phyloP scores from a whole-genome alignment of 2,888 invertebrate genomes.

The Pseudococcus longispinus region DNA sequence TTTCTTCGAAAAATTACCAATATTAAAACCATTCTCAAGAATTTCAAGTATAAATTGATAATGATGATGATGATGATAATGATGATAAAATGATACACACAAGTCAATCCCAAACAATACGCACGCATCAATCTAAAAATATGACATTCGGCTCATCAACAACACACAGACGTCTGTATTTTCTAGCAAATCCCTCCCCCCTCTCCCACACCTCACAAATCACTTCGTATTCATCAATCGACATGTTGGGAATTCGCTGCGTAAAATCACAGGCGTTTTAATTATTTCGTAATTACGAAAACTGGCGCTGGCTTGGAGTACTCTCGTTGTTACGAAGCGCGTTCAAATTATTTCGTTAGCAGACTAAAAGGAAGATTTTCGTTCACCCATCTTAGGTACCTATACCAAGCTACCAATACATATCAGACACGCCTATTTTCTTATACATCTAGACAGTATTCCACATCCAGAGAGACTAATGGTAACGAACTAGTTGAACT shows the following conservation, averaged over 20 bases:
- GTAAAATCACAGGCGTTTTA: background rate
- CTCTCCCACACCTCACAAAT: background rate
- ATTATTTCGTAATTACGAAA: conserved; percentile 38
- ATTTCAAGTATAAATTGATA: background rate
- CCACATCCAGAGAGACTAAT: background rate
- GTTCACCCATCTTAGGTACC: background rate
- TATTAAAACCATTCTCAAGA: background rate
- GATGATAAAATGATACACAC: background rate
- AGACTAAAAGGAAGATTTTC: background rate
- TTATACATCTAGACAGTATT: background rate
- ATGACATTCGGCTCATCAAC: background rate
- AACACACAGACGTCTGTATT: too few relatives aligned
- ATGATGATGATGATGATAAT: background rate
- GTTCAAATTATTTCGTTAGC: conserved; percentile 15
- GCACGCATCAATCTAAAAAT: background rate
- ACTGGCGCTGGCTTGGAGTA: conserved; percentile 7
- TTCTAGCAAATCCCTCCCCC: too few relatives aligned
- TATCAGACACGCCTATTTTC: conserved; percentile 29
- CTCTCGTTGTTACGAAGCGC: background rate
- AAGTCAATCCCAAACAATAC: background rate
- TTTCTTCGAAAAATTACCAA: too few relatives aligned
- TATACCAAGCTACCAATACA: background rate
- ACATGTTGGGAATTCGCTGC: background rate
- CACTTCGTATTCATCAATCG: background rate
- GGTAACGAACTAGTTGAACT: conserved; percentile 38